phyloP scores from a whole-genome alignment of 2,797 vertebrate genomes.

The Echeneis naucrates region DNA sequence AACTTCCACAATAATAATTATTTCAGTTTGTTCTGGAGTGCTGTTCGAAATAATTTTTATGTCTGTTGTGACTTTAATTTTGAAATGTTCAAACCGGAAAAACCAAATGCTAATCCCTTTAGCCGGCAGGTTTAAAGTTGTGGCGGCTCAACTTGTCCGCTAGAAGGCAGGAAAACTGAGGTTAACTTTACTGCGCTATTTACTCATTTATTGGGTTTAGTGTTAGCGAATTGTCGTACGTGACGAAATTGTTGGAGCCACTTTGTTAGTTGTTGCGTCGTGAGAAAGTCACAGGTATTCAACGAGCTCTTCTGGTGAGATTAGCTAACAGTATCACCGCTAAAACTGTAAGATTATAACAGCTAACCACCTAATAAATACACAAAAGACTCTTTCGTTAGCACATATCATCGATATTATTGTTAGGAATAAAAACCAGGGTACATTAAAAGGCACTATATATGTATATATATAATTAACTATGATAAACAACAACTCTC shows the following conservation, averaged over 20 bases:
- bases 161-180: not conserved
- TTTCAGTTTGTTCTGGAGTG: too few relatives aligned
- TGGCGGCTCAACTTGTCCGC: not conserved
- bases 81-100: slow-evolving; percentile 19
- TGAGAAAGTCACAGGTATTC: not conserved
- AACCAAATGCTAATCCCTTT: not conserved
- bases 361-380: too few relatives aligned
- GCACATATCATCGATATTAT: too few relatives aligned
- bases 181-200: not conserved
- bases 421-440: too few relatives aligned
- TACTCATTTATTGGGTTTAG: too few relatives aligned
- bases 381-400: too few relatives aligned
- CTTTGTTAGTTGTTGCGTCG: not conserved
- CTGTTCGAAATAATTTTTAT: too few relatives aligned
- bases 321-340: not conserved
- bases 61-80: slow-evolving; percentile 13
- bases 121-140: not conserved
- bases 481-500: too few relatives aligned
- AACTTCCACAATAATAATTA: too few relatives aligned
- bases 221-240: not conserved
- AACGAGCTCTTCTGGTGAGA: not conserved
- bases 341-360: too few relatives aligned
- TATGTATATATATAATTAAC: too few relatives aligned
- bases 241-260: not conserved
- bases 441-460: too few relatives aligned